Base-by-base conservation (phyloP, 2,888 invertebrate genomes). In the Dynastes grantii region DNA sequence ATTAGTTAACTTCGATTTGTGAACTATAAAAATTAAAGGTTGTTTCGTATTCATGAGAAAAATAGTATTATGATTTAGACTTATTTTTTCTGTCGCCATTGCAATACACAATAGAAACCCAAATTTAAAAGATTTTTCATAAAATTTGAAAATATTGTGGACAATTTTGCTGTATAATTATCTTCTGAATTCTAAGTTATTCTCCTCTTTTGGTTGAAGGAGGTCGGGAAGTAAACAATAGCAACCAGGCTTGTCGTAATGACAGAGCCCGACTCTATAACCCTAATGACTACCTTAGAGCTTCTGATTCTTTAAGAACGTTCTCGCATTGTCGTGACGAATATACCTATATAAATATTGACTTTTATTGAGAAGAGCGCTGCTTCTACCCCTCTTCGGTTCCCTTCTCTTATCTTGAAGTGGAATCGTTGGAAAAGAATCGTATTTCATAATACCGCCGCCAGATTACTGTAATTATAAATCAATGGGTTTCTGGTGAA, bases 281-380 rank as follows among this genome's bases (percentile, higher is more conserved):
- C 78, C 79, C 83, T 85, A 85, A 85, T 85, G 81, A 85, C 83
- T 81, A 84, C 84, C 84, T 85, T 83, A 78, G 67, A 76, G 78
- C 78, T 78, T 40, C 78, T 65, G 78, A 78, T 76, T 75, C 78
- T 75, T 65, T 45, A 53, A 40, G 53, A 75, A 75, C 45, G 45
- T 78, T 67, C 76, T 68, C 58, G 68, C 70, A 76, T 67, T 67
- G 76, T 78, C 75, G 78, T 65, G 55, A 76, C 73, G 58, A 58
- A 58, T 58, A 58, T 76, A 51, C 76, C 78, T 76, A 78, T 73
- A 78, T 58, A 78, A 78, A 78, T 78, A 78, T 78, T 78, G 64
- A 78, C 78, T 78, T 78, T 76, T 76, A 64, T 78, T 70, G 37
- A 55, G 49, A 77, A 45, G 40, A 37, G 68, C 70, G 13, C 40